Conservation (phyloP, 2,888 invertebrate species). For the Lasioglossum calceatum region DNA sequence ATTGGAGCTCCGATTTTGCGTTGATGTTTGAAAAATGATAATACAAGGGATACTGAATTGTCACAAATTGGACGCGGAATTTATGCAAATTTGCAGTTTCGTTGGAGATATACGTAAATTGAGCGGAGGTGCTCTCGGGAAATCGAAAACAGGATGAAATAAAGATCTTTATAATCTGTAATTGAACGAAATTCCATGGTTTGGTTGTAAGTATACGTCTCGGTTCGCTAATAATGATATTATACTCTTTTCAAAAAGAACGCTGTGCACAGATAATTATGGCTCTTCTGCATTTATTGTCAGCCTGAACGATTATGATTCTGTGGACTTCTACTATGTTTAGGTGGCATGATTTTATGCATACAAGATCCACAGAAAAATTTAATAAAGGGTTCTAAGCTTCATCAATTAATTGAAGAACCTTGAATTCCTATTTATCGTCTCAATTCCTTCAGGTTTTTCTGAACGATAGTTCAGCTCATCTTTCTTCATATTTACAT, state of each 20-base stretch:
- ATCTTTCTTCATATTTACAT: no score
- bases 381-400: not conserved
- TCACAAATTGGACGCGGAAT: not conserved
- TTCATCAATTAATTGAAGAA: not conserved
- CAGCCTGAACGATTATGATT: not conserved
- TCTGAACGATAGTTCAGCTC: no score
- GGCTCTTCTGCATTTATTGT: not conserved
- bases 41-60: not conserved
- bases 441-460: no score
- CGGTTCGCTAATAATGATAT: not conserved
- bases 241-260: not conserved
- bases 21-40: not conserved
- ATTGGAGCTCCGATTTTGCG: not conserved
- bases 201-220: not conserved
- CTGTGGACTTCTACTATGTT: not conserved
- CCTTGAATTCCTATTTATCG: no score
- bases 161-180: not conserved
- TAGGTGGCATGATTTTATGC: not conserved
- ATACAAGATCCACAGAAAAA: not conserved
- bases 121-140: not conserved
- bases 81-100: not conserved
- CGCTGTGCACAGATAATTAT: not conserved
- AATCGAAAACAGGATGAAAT: not conserved
- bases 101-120: not conserved
- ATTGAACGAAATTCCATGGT: conserved; percentile 1